Evolutionary conservation across 2,888 invertebrate genomes (phyloP), one percentile per base, ranked within the genome.

Genomic region (Lapara coniferarum): DNA sequence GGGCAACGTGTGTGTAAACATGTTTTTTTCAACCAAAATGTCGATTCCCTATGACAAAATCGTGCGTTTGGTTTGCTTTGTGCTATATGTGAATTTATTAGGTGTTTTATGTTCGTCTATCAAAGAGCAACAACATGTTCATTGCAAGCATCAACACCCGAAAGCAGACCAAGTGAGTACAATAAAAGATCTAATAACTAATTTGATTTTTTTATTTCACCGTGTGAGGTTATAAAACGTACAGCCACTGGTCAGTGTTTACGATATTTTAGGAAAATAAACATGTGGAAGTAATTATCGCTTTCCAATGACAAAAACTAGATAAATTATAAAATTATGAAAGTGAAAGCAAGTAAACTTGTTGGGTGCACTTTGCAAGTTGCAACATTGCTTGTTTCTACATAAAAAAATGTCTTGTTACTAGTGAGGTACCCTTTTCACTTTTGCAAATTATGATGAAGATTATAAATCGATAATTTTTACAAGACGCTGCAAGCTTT

Each of bases 131-230:
- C 73, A 76, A 37, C 87, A 90, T 81, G 84, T 85, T 6, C 94
- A 95, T 77, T 96, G 96, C 86, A 95, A 91, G 67, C 96, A 96
- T 78, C 92, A 95, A 73, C 96, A 96, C 86, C 96, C 96, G 3
- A 95, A 94, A 81, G 94, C 94, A 70, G 94, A 96, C 82, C 95
- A 96, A 95, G 96, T 96, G 84, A 94, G 94, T 91, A 78, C 58
- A 72, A 66, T 66, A 74, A 72, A 69, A 71, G 19, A 59, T 49
- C 66, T 56, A 55, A 71, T 67, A 59, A 46, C 66, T 56, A 55
- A 71, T 67, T 70, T 69, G 19, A 51, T 63, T 72, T 49, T 67
- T 71, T 49, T 7, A 55, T 55, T 66, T 30, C 13, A n/a, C 25
- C 7, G 16, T 68, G 73, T 69, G 59, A 71, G 73, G 72, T 75